A percentile compares a stretch with the other conserved stretches of the same genome.
Conservation (phyloP, 2,113 vertebrate genomes). For the Phaethon lepturus region DNA sequence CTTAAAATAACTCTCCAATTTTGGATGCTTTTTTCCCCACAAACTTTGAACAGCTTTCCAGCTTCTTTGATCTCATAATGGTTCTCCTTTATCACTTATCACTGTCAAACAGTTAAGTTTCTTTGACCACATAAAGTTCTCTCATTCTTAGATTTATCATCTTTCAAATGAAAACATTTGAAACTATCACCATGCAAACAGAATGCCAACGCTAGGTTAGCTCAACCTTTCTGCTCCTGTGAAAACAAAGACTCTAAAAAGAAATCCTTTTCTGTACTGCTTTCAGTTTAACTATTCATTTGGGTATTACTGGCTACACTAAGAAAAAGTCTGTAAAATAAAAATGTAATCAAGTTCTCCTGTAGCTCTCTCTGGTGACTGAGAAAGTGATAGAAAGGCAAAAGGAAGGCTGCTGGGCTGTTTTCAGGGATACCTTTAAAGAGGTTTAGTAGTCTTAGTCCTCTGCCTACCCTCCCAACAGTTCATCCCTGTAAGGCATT, state of each 20-base stretch:
- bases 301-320: background rate
- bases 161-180: background rate
- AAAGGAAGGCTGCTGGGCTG: background rate
- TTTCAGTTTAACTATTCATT: background rate
- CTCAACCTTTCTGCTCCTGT: background rate
- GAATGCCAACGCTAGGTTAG: background rate
- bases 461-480: background rate
- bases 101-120: background rate
- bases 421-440: background rate
- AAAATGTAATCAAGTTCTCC: background rate
- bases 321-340: background rate
- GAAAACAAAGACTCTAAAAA: background rate
- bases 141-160: background rate
- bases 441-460: background rate
- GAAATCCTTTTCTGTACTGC: background rate
- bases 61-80: background rate
- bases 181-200: background rate
- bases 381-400: background rate
- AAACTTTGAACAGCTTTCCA: background rate
- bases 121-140: background rate
- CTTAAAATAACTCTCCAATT: constrained; percentile 11
- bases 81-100: constrained; percentile 22
- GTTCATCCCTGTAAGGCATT: background rate
- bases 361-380: background rate
- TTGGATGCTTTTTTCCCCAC: background rate